A percentile compares a stretch with the other conserved stretches of the same genome.
Evolutionary conservation across 2,113 vertebrate genomes (phyloP).

Genomic region (Pangasianodon hypophthalmus): DNA sequence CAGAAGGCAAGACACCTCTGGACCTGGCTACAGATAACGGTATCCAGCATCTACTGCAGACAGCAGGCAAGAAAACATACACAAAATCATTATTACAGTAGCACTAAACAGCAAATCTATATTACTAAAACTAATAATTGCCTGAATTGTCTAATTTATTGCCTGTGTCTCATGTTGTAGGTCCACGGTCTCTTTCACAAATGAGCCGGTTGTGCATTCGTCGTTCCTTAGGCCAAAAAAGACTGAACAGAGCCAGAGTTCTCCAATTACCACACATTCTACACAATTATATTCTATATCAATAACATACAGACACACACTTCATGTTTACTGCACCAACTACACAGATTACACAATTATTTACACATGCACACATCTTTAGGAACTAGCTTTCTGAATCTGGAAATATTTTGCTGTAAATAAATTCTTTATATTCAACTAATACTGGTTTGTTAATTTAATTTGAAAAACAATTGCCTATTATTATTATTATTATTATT

Average conservation of each 20-base stretch:
- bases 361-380: background rate
- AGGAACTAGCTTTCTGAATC: background rate
- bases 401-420: background rate
- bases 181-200: constrained; percentile 80
- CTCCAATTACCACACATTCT: constrained; percentile 82
- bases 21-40: constrained; percentile 77
- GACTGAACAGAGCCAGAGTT: constrained; percentile 70
- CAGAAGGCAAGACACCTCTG: constrained; percentile 80
- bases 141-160: background rate
- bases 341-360: background rate
- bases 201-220: constrained; percentile 83
- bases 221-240: constrained; percentile 76
- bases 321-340: background rate
- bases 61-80: constrained; percentile 58
- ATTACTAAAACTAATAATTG: background rate
- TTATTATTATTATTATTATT: background rate
- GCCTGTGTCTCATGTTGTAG: constrained; percentile 63
- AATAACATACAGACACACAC: constrained; percentile 62
- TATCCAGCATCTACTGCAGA: constrained; percentile 71
- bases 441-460: background rate
- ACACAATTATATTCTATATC: constrained; percentile 83
- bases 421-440: background rate
- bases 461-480: background rate
- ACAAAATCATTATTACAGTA: background rate
- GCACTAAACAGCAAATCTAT: background rate